Evolutionary conservation across 2,113 vertebrate species (phyloP).

Genomic region (Pluvianellus socialis): DNA sequence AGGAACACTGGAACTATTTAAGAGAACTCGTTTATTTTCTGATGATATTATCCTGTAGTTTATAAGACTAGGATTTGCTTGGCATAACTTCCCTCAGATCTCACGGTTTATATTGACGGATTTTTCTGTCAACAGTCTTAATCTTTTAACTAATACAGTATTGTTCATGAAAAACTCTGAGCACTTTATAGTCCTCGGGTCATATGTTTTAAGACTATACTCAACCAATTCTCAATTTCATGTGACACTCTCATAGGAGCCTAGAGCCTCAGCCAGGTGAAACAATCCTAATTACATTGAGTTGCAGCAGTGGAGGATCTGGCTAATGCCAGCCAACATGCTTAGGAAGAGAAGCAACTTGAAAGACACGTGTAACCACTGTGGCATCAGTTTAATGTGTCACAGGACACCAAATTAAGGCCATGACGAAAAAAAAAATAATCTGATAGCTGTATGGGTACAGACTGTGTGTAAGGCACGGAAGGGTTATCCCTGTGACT

Average conservation of each 20-base stretch:
- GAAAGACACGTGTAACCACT: not conserved
- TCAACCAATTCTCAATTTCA: not conserved
- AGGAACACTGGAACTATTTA: not conserved
- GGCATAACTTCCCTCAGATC: not conserved
- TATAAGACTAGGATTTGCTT: not conserved
- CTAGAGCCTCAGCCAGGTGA: not conserved
- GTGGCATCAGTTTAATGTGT: not conserved
- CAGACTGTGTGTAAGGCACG: not conserved
- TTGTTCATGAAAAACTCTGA: not conserved
- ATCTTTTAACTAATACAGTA: not conserved
- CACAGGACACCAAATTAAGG: not conserved
- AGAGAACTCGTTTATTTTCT: not conserved
- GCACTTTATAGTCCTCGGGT: not conserved
- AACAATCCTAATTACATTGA: not conserved
- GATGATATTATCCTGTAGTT: not conserved
- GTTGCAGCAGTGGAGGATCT: not conserved
- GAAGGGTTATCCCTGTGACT: not conserved
- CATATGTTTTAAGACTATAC: not conserved
- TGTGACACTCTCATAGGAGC: not conserved
- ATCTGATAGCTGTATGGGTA: not conserved
- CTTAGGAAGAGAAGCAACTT: not conserved
- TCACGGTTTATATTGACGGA: not conserved
- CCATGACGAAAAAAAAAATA: not conserved
- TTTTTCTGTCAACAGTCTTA: not conserved
- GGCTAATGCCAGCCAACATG: not conserved